These are phyloP conservation scores for Gymnogyps californianus DNA, from an alignment of 2,113 vertebrate species.

Conservation along the genomic window DNA sequence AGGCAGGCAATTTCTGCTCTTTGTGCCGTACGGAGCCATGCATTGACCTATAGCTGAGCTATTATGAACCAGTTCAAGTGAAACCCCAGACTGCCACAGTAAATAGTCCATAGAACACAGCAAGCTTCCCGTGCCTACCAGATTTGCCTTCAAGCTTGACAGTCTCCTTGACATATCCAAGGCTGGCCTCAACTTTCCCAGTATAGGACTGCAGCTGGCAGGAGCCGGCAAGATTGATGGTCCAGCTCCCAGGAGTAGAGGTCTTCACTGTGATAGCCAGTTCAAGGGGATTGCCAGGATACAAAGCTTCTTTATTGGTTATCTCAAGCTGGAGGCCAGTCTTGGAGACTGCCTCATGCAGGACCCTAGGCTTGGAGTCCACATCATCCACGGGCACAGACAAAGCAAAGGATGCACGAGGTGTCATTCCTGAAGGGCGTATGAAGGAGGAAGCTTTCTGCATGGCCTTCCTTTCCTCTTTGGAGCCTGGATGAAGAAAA, in stretches of 20 bases:
- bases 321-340: constrained; percentile 22
- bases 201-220: constrained; percentile 70
- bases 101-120: background rate
- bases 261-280: constrained; percentile 34
- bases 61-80: background rate
- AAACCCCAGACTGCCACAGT: background rate
- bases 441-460: constrained; percentile 36
- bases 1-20: background rate
- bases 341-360: background rate
- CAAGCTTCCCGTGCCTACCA: constrained; percentile 30
- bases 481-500: constrained; percentile 44
- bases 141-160: constrained; percentile 13
- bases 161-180: constrained; percentile 46
- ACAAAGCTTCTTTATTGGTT: background rate
- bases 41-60: background rate
- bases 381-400: accelerated
- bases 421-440: background rate
- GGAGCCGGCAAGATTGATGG: background rate
- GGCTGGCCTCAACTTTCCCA: constrained; percentile 37
- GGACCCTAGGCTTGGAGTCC: accelerated
- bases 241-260: constrained; percentile 3
- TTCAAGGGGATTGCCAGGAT: constrained; percentile 58
- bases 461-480: constrained; percentile 61
- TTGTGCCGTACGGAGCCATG: background rate
- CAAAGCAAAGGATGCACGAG: background rate